Conservation (phyloP, 2,797 vertebrate genomes). For the Dermochelys coriacea region DNA sequence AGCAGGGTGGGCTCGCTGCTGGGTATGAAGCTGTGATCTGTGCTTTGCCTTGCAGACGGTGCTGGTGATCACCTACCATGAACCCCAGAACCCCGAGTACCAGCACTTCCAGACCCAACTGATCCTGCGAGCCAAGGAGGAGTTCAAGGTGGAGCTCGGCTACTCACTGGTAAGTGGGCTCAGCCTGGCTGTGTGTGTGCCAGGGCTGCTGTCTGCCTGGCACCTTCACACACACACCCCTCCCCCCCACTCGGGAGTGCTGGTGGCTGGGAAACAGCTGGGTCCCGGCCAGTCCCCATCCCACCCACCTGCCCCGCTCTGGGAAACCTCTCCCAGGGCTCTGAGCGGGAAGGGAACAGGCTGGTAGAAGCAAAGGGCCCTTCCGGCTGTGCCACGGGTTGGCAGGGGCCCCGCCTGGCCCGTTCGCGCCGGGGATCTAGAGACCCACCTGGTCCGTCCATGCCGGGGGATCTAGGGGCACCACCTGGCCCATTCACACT, state of each 20-base stretch:
- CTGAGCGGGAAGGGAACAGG: too few species aligned
- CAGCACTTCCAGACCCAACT: constrained; percentile 90
- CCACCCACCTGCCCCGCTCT: too few species aligned
- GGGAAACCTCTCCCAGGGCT: too few species aligned
- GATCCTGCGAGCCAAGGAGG: constrained; percentile 87
- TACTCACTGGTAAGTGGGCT: constrained; percentile 89
- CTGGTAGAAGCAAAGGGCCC: too few species aligned
- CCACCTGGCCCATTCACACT: neutral
- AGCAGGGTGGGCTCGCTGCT: neutral
- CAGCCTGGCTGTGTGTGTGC: neutral
- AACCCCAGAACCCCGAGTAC: constrained; percentile 93
- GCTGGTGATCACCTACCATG: constrained; percentile 93
- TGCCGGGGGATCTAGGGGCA: neutral
- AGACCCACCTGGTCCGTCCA: neutral
- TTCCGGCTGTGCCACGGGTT: too few species aligned
- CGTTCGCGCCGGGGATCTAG: neutral
- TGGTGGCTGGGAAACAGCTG: too few species aligned
- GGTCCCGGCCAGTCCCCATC: too few species aligned
- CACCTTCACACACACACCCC: neutral
- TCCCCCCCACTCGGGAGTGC: too few species aligned
- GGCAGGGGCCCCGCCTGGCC: neutral
- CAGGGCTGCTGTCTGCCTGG: neutral
- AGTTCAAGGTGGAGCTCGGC: constrained; percentile 90
- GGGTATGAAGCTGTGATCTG: neutral
- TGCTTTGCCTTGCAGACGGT: constrained; percentile 86